Evolutionary conservation across 2,797 vertebrate genomes (phyloP).

Genomic region (Coregonus suidteri): DNA sequence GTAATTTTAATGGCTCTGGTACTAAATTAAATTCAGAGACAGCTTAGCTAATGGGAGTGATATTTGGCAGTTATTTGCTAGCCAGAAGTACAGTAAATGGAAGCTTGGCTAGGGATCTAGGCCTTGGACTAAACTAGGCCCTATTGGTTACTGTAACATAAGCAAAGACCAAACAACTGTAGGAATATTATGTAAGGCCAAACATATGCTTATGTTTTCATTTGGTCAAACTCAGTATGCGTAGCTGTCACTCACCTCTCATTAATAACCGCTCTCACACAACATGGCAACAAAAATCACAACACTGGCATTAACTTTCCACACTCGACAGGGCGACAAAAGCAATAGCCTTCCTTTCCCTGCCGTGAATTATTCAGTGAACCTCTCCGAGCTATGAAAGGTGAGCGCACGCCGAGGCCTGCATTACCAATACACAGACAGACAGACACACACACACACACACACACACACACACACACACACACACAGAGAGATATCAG

Average conservation of each 20-base stretch:
- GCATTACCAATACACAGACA: no score
- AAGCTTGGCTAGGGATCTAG: neutral
- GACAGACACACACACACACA: constrained; percentile 13
- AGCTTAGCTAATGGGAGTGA: constrained; percentile 73
- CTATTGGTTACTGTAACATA: neutral
- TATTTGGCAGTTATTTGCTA: constrained; percentile 72
- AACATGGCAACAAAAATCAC: constrained; percentile 57
- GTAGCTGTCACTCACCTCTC: constrained; percentile 49
- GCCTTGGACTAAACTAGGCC: neutral
- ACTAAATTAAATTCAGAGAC: constrained; percentile 80
- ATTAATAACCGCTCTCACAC: constrained; percentile 51
- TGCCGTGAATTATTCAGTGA: constrained; percentile 3
- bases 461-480: constrained; percentile 13
- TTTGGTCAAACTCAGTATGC: constrained; percentile 33
- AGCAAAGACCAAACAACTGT: neutral
- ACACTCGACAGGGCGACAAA: constrained; percentile 51
- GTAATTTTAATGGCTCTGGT: constrained; percentile 75
- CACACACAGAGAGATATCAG: neutral
- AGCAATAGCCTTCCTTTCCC: no score
- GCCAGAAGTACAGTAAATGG: constrained; percentile 14
- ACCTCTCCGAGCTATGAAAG: constrained; percentile 63
- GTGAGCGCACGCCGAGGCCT: neutral
- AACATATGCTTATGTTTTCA: neutral
- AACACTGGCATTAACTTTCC: constrained; percentile 69
- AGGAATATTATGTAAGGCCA: neutral